phyloP scores from a whole-genome alignment of 2,113 vertebrate genomes.

The Notarius lentiginosus region DNA sequence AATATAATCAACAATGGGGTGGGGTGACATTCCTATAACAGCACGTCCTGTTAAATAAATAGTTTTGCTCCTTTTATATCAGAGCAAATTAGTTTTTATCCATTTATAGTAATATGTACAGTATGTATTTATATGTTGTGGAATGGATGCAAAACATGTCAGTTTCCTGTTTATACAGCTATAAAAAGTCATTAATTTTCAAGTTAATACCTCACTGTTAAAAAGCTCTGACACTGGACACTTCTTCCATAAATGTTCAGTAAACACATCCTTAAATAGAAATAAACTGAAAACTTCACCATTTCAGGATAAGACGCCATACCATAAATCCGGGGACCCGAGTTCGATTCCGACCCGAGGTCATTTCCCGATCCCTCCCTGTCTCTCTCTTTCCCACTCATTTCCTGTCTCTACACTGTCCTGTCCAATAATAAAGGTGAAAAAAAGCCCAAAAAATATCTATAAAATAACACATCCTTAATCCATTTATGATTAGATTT shows the following conservation, averaged over 20 bases:
- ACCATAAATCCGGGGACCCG: no score
- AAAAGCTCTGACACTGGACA: background rate
- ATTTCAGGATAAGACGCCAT: no score
- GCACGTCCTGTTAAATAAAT: background rate
- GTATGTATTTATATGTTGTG: background rate
- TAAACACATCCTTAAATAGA: no score
- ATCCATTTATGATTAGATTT: background rate
- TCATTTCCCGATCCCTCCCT: no score
- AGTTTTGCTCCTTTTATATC: background rate
- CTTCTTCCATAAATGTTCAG: background rate
- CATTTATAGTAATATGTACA: background rate
- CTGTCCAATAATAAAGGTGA: no score
- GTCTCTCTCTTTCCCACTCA: no score
- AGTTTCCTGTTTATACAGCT: background rate
- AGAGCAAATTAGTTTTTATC: background rate
- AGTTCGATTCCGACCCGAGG: no score
- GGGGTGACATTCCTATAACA: no score
- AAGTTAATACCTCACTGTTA: background rate
- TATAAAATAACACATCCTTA: background rate
- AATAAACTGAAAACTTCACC: background rate
- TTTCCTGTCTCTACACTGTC: no score
- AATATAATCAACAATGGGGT: background rate
- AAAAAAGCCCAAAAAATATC: no score
- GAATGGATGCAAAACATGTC: background rate
- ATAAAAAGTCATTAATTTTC: no score